These are phyloP conservation scores for Epicauta chinensis DNA, from an alignment of 1,140 invertebrate species.

Conservation along the genomic window DNA sequence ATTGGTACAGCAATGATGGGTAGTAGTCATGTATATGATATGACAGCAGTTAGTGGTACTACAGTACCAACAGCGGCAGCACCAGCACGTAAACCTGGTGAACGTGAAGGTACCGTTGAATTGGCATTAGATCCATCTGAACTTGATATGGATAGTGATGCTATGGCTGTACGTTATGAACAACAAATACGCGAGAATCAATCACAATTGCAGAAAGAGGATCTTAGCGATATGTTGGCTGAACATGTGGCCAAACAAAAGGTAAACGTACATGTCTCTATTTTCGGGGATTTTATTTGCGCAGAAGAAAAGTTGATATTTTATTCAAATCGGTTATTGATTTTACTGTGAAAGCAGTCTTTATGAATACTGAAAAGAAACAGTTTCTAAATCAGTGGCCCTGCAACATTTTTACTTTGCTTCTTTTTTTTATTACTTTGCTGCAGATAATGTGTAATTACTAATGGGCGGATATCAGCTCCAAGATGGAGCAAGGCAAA, in stretches of 20 bases:
- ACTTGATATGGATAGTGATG: constrained; percentile 90
- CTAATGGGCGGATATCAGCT: no score
- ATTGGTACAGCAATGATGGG: constrained; percentile 97
- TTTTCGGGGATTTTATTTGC: no score
- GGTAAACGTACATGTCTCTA: no score
- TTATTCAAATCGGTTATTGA: no score
- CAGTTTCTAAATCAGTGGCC: no score
- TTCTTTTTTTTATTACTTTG: no score
- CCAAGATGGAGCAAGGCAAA: no score
- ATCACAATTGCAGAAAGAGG: constrained; percentile 82
- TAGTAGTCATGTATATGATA: constrained; percentile 95
- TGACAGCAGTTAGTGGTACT: constrained; percentile 52
- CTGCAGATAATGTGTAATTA: no score
- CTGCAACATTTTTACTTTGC: no score
- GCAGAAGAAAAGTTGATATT: no score
- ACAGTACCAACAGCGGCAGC: constrained; percentile 48
- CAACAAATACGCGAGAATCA: constrained; percentile 91
- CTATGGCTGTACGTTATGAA: constrained; percentile 95
- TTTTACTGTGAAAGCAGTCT: no score
- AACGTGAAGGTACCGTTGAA: constrained; percentile 73
- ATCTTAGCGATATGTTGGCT: constrained; percentile 96
- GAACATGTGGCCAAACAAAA: constrained; percentile 95
- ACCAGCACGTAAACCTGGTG: constrained; percentile 25
- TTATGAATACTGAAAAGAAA: no score
- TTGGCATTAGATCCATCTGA: constrained; percentile 95